Evolutionary conservation across 2,888 invertebrate species (phyloP), one percentile per base, ranked within the genome.

Genomic region (Empis stercorea): DNA sequence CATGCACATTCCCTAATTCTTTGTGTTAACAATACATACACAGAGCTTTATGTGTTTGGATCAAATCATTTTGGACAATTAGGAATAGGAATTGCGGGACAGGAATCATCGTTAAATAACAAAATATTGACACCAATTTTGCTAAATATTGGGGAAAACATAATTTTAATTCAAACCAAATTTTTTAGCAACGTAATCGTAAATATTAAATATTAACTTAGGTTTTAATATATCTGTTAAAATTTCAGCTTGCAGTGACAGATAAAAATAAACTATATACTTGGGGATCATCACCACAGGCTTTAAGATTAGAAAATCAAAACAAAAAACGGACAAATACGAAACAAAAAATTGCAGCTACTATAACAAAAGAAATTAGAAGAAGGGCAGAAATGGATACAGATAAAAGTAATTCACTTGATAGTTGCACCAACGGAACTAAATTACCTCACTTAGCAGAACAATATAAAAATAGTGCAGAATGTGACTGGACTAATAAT

Each of bases 61-160:
- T 85, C 85, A 45, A 91, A 87, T 62, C 76, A 78, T 44, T 89
- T 81, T 67, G 93, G 93, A 0, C 93, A 94, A 63, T 72, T 94
- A 30, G 94, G 94, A 37, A 66, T 80, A 36, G 83, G 82, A 4
- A 66, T 44, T 10, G 36, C 46, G 3, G 20, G 38, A 2, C 17
- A 42, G 2, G 44, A 70, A 14, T 23, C 30, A 13, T 56, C 57
- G n/a, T 61, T 75, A 40, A 73, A 11, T 48, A 59, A 60, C 48
- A 70, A 60, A 60, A 69, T 53, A 55, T 66, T 54, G 62, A 60
- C 56, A 54, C 70, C 72, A 45, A 66, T 78, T 10, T 72, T 73
- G 45, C 54, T 69, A 39, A 53, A 59, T 30, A 49, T 68, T 47
- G 57, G 57, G 49, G 56, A 60, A 56, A 62, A 62, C 56, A 61